Evolutionary conservation across 2,113 vertebrate species (phyloP).

Genomic region (Callionymus lyra): DNA sequence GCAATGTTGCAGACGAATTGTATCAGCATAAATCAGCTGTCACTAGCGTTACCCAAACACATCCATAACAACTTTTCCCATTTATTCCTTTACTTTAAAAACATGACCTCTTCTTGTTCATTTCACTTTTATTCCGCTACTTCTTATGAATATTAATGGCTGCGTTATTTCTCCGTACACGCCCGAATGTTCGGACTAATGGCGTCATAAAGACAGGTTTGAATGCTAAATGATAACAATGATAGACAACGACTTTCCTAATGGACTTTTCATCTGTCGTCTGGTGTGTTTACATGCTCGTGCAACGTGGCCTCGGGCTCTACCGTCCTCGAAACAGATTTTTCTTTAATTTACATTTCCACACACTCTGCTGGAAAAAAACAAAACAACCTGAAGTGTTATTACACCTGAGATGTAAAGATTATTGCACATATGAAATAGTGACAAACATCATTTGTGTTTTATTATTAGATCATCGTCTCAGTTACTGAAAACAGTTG

Average conservation of each 20-base stretch:
- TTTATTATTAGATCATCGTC: too few species aligned
- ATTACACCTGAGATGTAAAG: too few species aligned
- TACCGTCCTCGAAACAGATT: conserved; percentile 15
- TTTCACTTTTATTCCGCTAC: conserved; percentile 35
- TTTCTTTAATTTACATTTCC: background rate
- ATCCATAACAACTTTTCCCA: conserved; percentile 29
- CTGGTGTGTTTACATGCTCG: conserved; percentile 20
- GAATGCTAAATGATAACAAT: conserved; percentile 48
- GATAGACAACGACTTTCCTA: conserved; percentile 17
- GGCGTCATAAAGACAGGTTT: conserved; percentile 37
- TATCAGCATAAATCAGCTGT: conserved; percentile 48
- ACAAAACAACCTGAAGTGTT: too few species aligned
- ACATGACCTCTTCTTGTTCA: conserved; percentile 19
- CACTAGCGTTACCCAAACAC: conserved; percentile 39
- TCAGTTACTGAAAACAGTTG: too few species aligned
- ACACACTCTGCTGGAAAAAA: too few species aligned
- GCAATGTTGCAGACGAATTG: conserved; percentile 5
- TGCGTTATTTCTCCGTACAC: conserved; percentile 30
- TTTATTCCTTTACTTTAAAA: conserved; percentile 21
- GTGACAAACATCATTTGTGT: too few species aligned
- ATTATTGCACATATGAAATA: too few species aligned
- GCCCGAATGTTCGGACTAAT: conserved; percentile 27
- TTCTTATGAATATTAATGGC: conserved; percentile 46
- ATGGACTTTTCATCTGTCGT: conserved; percentile 28
- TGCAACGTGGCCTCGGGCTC: conserved; percentile 5